Evolutionary conservation across 2,888 invertebrate genomes (phyloP).

Genomic region (Lasioglossum zephyrum): DNA sequence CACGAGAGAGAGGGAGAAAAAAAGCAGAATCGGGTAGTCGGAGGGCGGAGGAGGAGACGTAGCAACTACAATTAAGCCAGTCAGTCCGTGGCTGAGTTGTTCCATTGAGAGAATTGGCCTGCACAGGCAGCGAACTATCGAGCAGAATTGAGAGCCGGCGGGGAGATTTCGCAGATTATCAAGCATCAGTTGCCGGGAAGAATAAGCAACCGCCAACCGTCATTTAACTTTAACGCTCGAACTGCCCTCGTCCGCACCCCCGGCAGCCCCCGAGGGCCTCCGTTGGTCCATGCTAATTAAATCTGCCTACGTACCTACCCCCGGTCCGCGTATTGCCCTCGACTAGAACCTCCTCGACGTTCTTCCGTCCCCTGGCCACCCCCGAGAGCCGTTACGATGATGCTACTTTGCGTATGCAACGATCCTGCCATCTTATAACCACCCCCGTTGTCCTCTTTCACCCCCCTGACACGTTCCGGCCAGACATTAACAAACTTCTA

Average conservation of each 20-base stretch:
- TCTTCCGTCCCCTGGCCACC: conserved; percentile 47
- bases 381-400: conserved; percentile 52
- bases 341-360: conserved; percentile 49
- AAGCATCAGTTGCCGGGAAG: conserved; percentile 84
- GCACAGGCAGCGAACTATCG: conserved; percentile 80
- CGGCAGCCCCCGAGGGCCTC: conserved; percentile 71
- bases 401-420: conserved; percentile 61
- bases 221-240: conserved; percentile 84
- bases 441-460: neutral
- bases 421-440: conserved; percentile 33
- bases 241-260: conserved; percentile 69
- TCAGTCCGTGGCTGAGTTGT: conserved; percentile 82
- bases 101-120: conserved; percentile 83
- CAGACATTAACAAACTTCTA: neutral
- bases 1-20: conserved; percentile 19
- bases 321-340: conserved; percentile 60
- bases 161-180: conserved; percentile 82
- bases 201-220: conserved; percentile 84
- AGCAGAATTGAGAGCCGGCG: conserved; percentile 81
- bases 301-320: conserved; percentile 76
- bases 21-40: conserved; percentile 48
- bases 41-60: conserved; percentile 62
- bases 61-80: conserved; percentile 83
- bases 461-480: neutral
- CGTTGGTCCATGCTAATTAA: conserved; percentile 83